Evolutionary conservation across 2,797 vertebrate genomes (phyloP), one percentile per base, ranked within the genome.

Genomic region (Intellagama lesueurii): DNA sequence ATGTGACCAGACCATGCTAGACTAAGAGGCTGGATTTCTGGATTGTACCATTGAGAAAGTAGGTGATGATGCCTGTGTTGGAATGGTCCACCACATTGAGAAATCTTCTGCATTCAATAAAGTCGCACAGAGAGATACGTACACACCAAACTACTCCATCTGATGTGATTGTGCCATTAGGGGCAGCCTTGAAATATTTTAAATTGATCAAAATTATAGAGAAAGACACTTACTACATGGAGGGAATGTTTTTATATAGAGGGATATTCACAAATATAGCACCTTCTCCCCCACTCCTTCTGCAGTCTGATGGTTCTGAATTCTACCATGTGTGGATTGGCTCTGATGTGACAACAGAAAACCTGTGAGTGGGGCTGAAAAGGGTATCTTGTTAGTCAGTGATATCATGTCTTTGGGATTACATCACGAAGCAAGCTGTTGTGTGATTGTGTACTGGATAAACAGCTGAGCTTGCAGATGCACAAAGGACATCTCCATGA

Each of bases 371-470:
- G 68, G 52, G 52, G 76, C 83, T 89, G 69, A 85, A 64, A 85
- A n/a, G 81, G 81, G 64, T 69, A 85, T 80, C 88, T 80, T 89
- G 88, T 81, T 85, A 80, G 77, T 79, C 64, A 78, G 87, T 16
- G 32, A 69, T 69, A 72, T 85, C 76, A n/a, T 73, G 35, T 72
- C 83, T 72, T 85, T 85, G 76, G 73, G 88, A 72, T 69, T 83
- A 68, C 66, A 84, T 40, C 30, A 72, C 52, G 60, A 72, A 80
- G 76, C 88, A 89, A 89, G 83, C 77, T 86, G 88, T 85, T 86
- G 35, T 76, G 70, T n/a, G 70, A 90, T 44, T 72, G 64, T 26
- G 56, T 81, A 52, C 78, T 26, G 87, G 69, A 82, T 72, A 77
- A 44, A 79, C 32, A 49, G 44, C 44, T 47, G 68, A 22, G 22